phyloP scores from a whole-genome alignment of 2,797 vertebrate species.

The Furcifer pardalis region DNA sequence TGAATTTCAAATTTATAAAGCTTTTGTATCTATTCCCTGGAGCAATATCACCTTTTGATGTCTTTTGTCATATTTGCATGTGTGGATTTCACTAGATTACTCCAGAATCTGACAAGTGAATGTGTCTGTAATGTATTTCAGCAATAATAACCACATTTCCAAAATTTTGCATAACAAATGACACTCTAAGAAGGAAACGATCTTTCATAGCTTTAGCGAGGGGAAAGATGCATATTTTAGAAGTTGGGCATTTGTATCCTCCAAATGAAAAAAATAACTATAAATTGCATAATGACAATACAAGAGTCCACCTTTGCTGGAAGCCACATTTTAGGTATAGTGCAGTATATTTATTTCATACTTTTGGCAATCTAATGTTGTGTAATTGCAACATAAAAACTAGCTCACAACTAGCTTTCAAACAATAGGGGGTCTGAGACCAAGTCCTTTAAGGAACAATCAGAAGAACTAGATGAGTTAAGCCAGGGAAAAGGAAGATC shows the following conservation, averaged over 20 bases:
- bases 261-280: slow-evolving; percentile 2
- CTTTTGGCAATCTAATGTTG: no score
- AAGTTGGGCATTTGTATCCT: background rate
- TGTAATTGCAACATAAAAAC: background rate
- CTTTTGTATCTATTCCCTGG: background rate
- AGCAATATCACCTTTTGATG: slow-evolving; percentile 1
- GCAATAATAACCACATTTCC: background rate
- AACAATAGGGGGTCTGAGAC: background rate
- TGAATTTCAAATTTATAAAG: slow-evolving; percentile 36
- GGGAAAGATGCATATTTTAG: slow-evolving; percentile 16
- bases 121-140: background rate
- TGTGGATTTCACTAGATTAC: slow-evolving; percentile 18
- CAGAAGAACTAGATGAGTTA: background rate
- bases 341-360: background rate
- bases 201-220: background rate
- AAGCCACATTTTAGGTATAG: background rate
- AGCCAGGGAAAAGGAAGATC: background rate
- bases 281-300: background rate
- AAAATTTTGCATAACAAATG: slow-evolving; percentile 14
- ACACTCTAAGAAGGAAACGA: background rate
- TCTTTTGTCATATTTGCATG: background rate
- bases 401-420: background rate
- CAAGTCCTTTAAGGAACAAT: background rate
- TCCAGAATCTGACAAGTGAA: background rate
- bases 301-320: background rate